Evolutionary conservation across 1,140 invertebrate genomes (phyloP), one percentile per base, ranked within the genome.

Genomic region (Heliconius melpomene): DNA sequence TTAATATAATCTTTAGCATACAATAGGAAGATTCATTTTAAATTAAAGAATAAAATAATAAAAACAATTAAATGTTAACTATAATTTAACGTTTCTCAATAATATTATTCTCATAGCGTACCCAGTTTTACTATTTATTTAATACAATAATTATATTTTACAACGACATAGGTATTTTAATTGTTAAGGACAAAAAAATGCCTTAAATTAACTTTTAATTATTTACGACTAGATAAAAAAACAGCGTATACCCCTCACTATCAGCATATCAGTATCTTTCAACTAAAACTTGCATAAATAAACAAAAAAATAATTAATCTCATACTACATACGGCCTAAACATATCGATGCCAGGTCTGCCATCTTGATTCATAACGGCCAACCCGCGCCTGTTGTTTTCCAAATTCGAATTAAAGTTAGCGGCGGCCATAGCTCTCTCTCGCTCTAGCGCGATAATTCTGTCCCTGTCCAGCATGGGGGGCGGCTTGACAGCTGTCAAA

Each of bases 301-400:
- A 91, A 90, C 80, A 87, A 88, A 91, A 92, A 90, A 79, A 77
- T 8, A 79, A 87, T 86, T 89, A 92, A 70, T 94, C 89, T 95
- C 94, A 95, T 92, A 95, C 94, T 52, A 95, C 94, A 78, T 95
- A 95, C 40, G 94, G 94, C 87, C 94, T 94, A 84, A 95, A 95
- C 94, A 95, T 95, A 77, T 95, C 94, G 75, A 93, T 90, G 26
- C 88, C 84, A 7, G 89, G 89, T 74, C 91, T 84, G 83, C 91
- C 91, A 91, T 95, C 94, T 94, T 94, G 94, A 74, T 89, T 90
- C 86, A 94, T 89, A 23, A 91, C 90, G 38, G 91, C 91, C 87
- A 94, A 84, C 72, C 93, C 93, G 77, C 94, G 90, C 84, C 94
- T 84, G 84, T 89, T 91, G 82, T 92, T 93, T 89, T 95, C 91